Conservation (phyloP, 2,888 invertebrate genomes). For the Ischnura elegans region DNA sequence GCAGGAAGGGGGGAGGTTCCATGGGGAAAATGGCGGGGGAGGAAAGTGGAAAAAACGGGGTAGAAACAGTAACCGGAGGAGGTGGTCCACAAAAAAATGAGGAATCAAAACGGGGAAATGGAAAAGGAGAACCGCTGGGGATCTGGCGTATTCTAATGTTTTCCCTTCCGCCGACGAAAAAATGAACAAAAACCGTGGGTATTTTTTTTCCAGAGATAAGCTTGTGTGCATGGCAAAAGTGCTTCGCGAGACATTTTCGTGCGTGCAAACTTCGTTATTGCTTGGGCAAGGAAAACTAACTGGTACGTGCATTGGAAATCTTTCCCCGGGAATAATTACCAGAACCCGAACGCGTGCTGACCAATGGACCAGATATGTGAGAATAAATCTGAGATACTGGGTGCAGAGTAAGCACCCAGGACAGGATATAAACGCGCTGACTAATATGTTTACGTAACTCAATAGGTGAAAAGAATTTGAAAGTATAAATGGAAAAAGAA, state of each 20-base stretch:
- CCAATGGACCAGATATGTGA: too few relatives aligned
- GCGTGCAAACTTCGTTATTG: neutral
- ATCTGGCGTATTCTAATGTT: neutral
- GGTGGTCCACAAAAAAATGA: neutral
- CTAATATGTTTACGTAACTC: too few relatives aligned
- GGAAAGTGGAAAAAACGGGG: constrained; percentile 70
- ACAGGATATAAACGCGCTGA: too few relatives aligned
- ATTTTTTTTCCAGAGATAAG: neutral
- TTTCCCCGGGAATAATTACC: neutral
- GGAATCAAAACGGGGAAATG: constrained; percentile 55
- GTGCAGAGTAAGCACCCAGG: too few relatives aligned
- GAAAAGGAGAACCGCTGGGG: constrained; percentile 3
- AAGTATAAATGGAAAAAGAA: too few relatives aligned
- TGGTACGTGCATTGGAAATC: neutral
- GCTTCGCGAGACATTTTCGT: neutral
- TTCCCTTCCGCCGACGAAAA: neutral
- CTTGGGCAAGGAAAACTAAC: neutral
- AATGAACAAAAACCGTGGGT: neutral
- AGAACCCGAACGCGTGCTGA: too few relatives aligned
- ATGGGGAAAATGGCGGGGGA: neutral
- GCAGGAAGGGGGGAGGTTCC: neutral
- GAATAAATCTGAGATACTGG: too few relatives aligned
- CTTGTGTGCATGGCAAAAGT: constrained; percentile 7
- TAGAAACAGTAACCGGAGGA: constrained; percentile 70
- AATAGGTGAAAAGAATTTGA: too few relatives aligned